Evolutionary conservation across 1,140 invertebrate species (phyloP).

Genomic region (Onthophagus taurus): DNA sequence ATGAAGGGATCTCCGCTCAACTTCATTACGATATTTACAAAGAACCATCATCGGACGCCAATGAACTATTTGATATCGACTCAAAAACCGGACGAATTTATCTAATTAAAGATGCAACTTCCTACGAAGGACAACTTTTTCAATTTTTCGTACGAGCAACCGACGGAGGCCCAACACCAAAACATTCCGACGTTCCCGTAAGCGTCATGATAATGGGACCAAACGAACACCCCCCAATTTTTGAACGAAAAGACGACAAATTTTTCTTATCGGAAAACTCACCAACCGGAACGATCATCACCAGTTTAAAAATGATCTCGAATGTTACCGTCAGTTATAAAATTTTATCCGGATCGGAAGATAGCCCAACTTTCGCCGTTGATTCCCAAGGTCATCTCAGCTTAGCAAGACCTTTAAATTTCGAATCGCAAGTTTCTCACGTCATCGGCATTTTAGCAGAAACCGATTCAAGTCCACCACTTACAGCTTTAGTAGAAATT

Average conservation of each 20-base stretch:
- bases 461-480: slow-evolving; percentile 62
- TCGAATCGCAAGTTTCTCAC: slow-evolving; percentile 63
- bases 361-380: slow-evolving; percentile 59
- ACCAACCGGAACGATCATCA: slow-evolving; percentile 53
- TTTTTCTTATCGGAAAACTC: slow-evolving; percentile 76
- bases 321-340: slow-evolving; percentile 50
- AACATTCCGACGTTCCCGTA: slow-evolving; percentile 70
- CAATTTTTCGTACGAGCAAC: slow-evolving; percentile 83
- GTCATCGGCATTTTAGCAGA: slow-evolving; percentile 72
- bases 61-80: slow-evolving; percentile 52
- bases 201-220: slow-evolving; percentile 65
- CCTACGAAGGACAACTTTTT: slow-evolving; percentile 61
- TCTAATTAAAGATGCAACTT: slow-evolving; percentile 43
- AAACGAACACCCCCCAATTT: slow-evolving; percentile 58
- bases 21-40: slow-evolving; percentile 62
- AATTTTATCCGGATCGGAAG: slow-evolving; percentile 56
- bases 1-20: slow-evolving; percentile 49
- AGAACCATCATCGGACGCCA: slow-evolving; percentile 45
- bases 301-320: slow-evolving; percentile 50
- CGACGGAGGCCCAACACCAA: slow-evolving; percentile 61
- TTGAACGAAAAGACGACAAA: slow-evolving; percentile 60
- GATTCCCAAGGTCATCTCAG: slow-evolving; percentile 64
- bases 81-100: slow-evolving; percentile 51
- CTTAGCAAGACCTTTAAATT: slow-evolving; percentile 62
- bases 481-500: slow-evolving; percentile 65